Evolutionary conservation across 2,888 invertebrate species (phyloP), one percentile per base, ranked within the genome.

Genomic region (Gortyna flavago): DNA sequence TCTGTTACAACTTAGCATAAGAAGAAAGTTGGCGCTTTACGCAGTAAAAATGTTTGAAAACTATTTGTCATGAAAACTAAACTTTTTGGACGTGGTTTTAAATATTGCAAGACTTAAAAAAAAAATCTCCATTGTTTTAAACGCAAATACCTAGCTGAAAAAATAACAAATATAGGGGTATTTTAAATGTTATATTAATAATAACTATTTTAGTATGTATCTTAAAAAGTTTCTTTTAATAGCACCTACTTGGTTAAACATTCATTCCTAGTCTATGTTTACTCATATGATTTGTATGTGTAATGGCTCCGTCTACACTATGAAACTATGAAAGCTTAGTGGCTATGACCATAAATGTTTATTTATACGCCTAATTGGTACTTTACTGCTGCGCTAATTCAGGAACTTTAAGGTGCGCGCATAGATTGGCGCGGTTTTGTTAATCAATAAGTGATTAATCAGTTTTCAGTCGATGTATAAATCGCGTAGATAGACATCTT

Each of bases 291-390:
- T 79, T 79, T 83, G 75, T 83, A 44, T 13, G 48, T 44, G 69
- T 79, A 70, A 73, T 54, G 41, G 67, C 76, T 8, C 21, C 62
- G 57, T 54, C 83, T 38, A 57, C 72, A 59, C 62, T 66, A 77
- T 62, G 76, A 68, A 85, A 75, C 81, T 48, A 80, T 73, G 74
- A 85, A 85, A 74, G 35, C 62, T 75, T 75, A 85, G 86, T 79
- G 83, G 86, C 79, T 83, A 75, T 86, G 84, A 86, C 41, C 67
- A 59, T 84, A 83, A 84, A 86, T 71, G 86, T 86, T 83, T 84
- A 84, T 84, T 84, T 84, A 79, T 84, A 86, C 79, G 83, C 79
- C 84, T 84, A 84, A 84, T 84, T 84, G 84, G 79, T 84, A 75
- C 75, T 86, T 86, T 84, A 84, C 75, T 61, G 75, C 83, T 62